A percentile compares a stretch with the other conserved stretches of the same genome.
Evolutionary conservation across 2,113 vertebrate species (phyloP).

Genomic region (Columbina picui): DNA sequence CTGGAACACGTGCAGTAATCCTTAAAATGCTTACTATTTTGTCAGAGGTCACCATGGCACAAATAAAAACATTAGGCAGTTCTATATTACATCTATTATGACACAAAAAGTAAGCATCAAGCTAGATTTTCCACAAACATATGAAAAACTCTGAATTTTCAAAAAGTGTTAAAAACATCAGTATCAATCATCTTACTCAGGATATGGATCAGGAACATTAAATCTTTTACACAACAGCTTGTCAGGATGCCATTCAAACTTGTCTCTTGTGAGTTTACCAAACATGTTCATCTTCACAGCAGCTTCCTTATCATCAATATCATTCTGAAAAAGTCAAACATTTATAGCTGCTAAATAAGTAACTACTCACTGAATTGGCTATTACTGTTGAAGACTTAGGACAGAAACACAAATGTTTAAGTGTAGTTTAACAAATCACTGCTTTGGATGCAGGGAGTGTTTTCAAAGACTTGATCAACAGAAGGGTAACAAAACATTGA

Average conservation of each 20-base stretch:
- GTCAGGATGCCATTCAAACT: constrained; percentile 92
- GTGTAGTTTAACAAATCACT: background rate
- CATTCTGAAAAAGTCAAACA: constrained; percentile 75
- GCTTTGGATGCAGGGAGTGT: background rate
- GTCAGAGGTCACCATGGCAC: background rate
- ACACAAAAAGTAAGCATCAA: background rate
- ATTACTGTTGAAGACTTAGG: background rate
- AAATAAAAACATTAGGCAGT: background rate
- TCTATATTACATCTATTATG: background rate
- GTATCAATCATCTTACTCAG: constrained; percentile 80
- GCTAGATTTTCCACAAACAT: background rate
- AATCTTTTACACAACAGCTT: constrained; percentile 94
- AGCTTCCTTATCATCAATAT: constrained; percentile 83
- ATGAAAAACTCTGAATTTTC: background rate
- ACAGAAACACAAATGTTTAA: background rate
- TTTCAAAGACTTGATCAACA: background rate
- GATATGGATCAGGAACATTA: constrained; percentile 92
- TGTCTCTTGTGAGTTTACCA: constrained; percentile 91
- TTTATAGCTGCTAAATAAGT: background rate
- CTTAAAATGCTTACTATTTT: background rate
- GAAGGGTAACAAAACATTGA: background rate
- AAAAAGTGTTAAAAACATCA: background rate
- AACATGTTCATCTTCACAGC: constrained; percentile 98
- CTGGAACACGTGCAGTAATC: background rate
- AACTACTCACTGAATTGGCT: background rate